Percentiles rank a stretch among this genome's conserved stretches.
phyloP scores from a whole-genome alignment of 1,140 invertebrate genomes.

The Trialeurodes vaporariorum region DNA sequence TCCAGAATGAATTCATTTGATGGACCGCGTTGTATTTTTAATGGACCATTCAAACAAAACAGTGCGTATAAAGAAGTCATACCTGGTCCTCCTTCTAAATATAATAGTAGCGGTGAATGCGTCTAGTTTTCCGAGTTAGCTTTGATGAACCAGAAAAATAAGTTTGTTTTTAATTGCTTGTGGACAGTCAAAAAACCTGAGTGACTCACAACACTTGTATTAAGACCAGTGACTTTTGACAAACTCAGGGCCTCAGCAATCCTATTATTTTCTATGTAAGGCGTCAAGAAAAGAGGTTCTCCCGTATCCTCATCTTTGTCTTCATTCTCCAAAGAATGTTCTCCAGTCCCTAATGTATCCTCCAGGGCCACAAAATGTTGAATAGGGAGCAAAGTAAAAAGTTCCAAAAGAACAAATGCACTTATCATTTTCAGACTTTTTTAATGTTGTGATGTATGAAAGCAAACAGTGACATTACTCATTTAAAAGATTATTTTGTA shows the following conservation, averaged over 20 bases:
- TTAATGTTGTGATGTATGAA: no score
- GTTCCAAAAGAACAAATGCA: no score
- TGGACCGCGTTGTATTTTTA: background rate
- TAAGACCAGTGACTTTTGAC: conserved; percentile 1
- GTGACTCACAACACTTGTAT: conserved; percentile 30
- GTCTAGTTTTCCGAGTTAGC: conserved; percentile 28
- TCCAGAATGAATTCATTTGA: background rate
- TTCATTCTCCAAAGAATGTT: no score
- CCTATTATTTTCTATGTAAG: conserved; percentile 15
- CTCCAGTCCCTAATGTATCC: no score
- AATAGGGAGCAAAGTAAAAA: no score
- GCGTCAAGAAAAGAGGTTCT: conserved; percentile 17
- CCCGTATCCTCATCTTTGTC: background rate
- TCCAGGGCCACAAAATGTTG: no score
- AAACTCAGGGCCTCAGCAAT: conserved; percentile 13
- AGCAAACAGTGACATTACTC: no score
- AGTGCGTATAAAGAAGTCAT: conserved; percentile 65
- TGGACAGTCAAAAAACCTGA: conserved; percentile 63
- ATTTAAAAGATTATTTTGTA: no score
- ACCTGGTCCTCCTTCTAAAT: conserved; percentile 78
- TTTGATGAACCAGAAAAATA: conserved; percentile 71
- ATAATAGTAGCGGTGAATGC: conserved; percentile 45
- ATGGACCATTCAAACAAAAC: conserved; percentile 58
- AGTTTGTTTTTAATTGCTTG: conserved; percentile 38
- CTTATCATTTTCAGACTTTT: no score